A percentile compares a stretch with the other conserved stretches of the same genome.
Conservation (phyloP, 2,113 vertebrate species). For the Semnornis frantzii region DNA sequence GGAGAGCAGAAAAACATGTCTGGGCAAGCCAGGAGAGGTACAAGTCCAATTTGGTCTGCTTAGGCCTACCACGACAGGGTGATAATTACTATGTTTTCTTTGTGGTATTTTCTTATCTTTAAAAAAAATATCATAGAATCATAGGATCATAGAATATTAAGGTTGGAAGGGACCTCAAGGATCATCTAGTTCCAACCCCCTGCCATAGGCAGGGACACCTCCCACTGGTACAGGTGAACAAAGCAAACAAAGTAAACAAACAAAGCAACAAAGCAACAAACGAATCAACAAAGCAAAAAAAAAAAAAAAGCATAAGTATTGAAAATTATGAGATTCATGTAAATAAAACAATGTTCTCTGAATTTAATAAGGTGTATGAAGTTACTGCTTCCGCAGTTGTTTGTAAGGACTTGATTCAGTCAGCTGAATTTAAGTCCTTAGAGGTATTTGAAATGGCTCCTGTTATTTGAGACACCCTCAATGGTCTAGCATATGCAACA, state of each 20-base stretch:
- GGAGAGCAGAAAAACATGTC: too few species aligned
- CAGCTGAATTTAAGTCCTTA: neutral
- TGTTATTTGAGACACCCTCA: neutral
- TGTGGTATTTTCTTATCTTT: neutral
- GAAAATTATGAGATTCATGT: neutral
- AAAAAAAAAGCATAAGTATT: neutral
- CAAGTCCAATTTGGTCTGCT: too few species aligned
- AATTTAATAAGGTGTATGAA: neutral
- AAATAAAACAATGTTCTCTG: neutral
- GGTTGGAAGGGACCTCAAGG: too few species aligned
- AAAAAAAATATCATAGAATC: too few species aligned
- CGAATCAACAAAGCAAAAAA: neutral
- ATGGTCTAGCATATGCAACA: neutral
- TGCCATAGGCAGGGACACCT: too few species aligned
- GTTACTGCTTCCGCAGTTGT: neutral
- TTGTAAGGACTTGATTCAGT: neutral
- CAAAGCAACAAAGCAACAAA: too few species aligned
- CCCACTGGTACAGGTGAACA: too few species aligned
- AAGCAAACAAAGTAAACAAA: too few species aligned
- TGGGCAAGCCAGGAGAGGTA: too few species aligned
- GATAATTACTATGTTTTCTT: neutral
- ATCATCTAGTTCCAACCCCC: too few species aligned
- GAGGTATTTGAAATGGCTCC: neutral
- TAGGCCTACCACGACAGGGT: too few species aligned
- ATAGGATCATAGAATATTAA: too few species aligned